phyloP scores from a whole-genome alignment of 1,140 invertebrate genomes.

The Lordiphosa stackelbergi region DNA sequence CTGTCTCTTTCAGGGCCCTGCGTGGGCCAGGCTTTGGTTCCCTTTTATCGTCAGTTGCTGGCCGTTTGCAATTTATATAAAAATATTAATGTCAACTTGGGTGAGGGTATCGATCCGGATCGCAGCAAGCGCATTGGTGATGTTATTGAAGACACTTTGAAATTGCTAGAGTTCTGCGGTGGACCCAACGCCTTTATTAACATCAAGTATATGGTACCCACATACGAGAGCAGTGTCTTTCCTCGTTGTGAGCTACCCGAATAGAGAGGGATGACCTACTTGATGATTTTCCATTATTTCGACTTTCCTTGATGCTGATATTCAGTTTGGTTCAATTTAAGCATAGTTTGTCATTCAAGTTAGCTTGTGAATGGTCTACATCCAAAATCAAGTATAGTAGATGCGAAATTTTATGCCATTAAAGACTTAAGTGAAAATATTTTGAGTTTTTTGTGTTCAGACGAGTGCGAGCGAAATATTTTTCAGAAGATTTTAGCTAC shows the following conservation, averaged over 20 bases:
- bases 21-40: constrained; percentile 90
- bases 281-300: no score
- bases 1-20: constrained; percentile 48
- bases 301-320: no score
- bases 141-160: constrained; percentile 93
- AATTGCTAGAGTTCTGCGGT: constrained; percentile 91
- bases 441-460: no score
- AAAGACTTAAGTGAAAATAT: no score
- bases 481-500: no score
- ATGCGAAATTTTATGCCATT: no score
- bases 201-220: constrained; percentile 98
- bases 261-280: constrained; percentile 78
- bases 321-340: no score
- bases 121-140: constrained; percentile 91
- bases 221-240: constrained; percentile 93
- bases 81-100: constrained; percentile 88
- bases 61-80: constrained; percentile 94
- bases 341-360: no score
- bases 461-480: no score
- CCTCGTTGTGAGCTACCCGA: constrained; percentile 46
- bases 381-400: no score
- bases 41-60: constrained; percentile 94
- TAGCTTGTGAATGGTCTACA: no score
- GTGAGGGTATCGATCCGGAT: constrained; percentile 88
- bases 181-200: constrained; percentile 97